phyloP scores from a whole-genome alignment of 2,888 invertebrate genomes.

The Lamellibrachia satsuma region DNA sequence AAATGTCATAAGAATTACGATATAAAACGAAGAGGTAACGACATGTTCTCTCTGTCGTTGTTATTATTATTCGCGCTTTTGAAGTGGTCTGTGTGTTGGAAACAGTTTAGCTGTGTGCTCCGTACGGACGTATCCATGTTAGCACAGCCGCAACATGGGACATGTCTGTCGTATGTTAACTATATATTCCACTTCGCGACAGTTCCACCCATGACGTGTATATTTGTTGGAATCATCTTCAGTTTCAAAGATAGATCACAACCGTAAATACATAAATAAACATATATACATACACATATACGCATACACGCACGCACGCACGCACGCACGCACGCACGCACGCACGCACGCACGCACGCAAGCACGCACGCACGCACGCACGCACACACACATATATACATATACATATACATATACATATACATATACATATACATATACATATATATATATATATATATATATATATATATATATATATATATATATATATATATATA shows the following conservation, averaged over 20 bases:
- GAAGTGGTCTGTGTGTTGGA: too few species aligned
- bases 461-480: constrained; percentile 20
- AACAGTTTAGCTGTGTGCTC: too few species aligned
- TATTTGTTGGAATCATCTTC: too few species aligned
- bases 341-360: too few species aligned
- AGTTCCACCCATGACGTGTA: too few species aligned
- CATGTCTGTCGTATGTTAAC: too few species aligned
- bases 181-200: too few species aligned
- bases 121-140: too few species aligned
- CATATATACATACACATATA: constrained; percentile 18
- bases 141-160: too few species aligned
- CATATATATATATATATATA: constrained; percentile 23
- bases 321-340: too few species aligned
- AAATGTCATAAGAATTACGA: not conserved
- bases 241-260: not conserved
- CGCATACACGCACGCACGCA: too few species aligned
- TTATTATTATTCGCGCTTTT: not conserved
- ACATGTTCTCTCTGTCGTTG: not conserved
- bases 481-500: not conserved
- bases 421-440: constrained; percentile 28
- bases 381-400: constrained; percentile 21
- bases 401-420: constrained; percentile 29
- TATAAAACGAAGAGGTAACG: not conserved
- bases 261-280: not conserved
- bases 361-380: not conserved